A percentile compares a stretch with the other conserved stretches of the same genome.
These are phyloP conservation scores for Sebastes trivittatus DNA, from an alignment of 2,797 vertebrate species.

Conservation along the genomic window DNA sequence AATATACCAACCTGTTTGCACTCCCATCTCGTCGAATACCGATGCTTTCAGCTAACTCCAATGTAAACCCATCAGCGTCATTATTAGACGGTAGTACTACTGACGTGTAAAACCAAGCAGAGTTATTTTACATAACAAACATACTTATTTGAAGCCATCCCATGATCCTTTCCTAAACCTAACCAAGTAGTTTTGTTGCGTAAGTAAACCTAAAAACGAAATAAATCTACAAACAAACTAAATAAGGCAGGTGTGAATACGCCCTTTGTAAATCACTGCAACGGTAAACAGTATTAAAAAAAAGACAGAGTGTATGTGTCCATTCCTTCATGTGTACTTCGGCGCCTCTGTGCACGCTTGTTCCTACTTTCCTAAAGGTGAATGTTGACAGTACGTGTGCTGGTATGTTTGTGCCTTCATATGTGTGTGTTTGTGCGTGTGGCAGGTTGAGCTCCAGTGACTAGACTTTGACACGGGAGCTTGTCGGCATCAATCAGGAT, in stretches of 20 bases:
- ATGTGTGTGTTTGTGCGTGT: neutral
- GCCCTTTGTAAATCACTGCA: neutral
- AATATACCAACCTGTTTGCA: neutral
- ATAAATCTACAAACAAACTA: no score
- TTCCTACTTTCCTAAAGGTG: neutral
- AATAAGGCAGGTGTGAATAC: no score
- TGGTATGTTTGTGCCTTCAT: neutral
- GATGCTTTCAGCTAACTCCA: no score
- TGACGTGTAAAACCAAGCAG: no score
- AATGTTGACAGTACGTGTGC: neutral
- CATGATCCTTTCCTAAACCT: no score
- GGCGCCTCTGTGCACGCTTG: neutral
- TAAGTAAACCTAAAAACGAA: no score
- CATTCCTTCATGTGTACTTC: neutral
- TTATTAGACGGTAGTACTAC: no score
- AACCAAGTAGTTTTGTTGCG: no score
- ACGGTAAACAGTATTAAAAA: neutral
- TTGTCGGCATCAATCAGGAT: conserved; percentile 40
- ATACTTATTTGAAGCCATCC: no score
- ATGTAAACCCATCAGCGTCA: no score
- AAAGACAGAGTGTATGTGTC: neutral
- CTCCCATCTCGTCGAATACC: no score
- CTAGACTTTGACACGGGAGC: conserved; percentile 24
- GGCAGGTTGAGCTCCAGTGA: conserved; percentile 6
- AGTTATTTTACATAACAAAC: no score